Conservation (phyloP, 2,113 vertebrate genomes). For the Martes martes region DNA sequence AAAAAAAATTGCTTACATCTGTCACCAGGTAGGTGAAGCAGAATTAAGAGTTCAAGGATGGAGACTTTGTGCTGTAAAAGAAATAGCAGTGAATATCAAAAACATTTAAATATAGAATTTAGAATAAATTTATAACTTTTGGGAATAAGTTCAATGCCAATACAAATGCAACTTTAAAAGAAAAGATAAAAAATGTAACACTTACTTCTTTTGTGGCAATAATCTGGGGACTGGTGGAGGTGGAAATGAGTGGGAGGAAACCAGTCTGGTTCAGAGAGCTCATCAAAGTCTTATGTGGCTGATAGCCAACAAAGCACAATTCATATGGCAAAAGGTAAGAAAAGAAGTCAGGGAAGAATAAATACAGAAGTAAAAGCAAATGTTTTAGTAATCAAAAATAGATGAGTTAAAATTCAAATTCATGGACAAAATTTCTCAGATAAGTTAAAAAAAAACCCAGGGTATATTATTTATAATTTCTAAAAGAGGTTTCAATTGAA, state of each 20-base stretch:
- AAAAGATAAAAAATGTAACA: not conserved
- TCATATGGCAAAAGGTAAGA: not conserved
- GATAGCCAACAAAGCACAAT: not conserved
- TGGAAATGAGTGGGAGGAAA: not conserved
- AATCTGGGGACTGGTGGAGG: not conserved
- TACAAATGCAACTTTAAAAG: not conserved
- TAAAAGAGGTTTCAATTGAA: not conserved
- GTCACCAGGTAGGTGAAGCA: not conserved
- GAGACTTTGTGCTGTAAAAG: not conserved
- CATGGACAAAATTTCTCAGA: not conserved
- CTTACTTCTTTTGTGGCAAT: not conserved
- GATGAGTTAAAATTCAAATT: not conserved
- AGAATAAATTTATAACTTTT: not conserved
- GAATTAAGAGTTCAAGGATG: not conserved
- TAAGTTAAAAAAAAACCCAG: not conserved
- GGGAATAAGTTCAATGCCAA: not conserved
- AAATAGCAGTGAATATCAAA: not conserved
- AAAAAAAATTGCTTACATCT: not conserved
- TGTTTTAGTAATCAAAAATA: not conserved
- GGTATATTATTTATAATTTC: not conserved
- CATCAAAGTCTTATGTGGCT: not conserved
- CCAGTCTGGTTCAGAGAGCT: not conserved
- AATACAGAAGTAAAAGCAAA: not conserved
- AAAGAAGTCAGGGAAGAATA: too few species aligned
- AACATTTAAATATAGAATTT: not conserved